Base-by-base conservation (phyloP, 2,113 vertebrate species). In the Potamarius usumacintae region DNA sequence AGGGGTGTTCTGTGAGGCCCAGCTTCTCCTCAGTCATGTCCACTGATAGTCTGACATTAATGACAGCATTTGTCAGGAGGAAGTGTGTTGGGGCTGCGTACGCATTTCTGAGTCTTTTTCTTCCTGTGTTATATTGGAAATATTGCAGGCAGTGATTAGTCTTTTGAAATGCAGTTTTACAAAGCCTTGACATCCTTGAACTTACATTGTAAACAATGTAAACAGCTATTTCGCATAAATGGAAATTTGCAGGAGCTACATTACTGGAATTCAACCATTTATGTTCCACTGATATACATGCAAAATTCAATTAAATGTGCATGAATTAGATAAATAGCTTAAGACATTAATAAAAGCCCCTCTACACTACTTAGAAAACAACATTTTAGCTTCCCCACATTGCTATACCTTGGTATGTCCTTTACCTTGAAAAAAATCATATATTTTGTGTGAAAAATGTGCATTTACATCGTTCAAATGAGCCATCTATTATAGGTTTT, bases 31-130 rank as follows among this genome's bases (percentile, higher is more conserved):
- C 96, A 95, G 95, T 98, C 96, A 97, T 97, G 97, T 98, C 97
- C 96, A 98, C 97, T 97, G 98, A 99, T 98, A 98, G 96, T 96
- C 96, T 98, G 97, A 99, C 97, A 98, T 97, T 98, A 98, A 99
- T 97, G 96, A 97, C 74, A 83, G 78, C 60, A 88, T 88, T 86
- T 67, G 84, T 90, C 89, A 90, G 80, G 42, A 76, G 72, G 34
- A 86, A 88, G 83, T 12, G 81, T 53, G 55, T 53, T 22, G 42
- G 62, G 60, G 72, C 86, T 86, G 78, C 58, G 2, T 80, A 72
- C 34, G 79, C 58, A 30, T 86, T 81, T 88, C 78, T 60, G 84
- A 7, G 17, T 27, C 1, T 86, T 82, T 86, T 77, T 86, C 12
- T 12, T 1, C 9, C 18, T 2, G 15, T 78, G 72, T 71, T 85